A percentile compares a stretch with the other conserved stretches of the same genome.
Conservation (phyloP, 2,113 vertebrate species). For the Campylomormyrus numenius region DNA sequence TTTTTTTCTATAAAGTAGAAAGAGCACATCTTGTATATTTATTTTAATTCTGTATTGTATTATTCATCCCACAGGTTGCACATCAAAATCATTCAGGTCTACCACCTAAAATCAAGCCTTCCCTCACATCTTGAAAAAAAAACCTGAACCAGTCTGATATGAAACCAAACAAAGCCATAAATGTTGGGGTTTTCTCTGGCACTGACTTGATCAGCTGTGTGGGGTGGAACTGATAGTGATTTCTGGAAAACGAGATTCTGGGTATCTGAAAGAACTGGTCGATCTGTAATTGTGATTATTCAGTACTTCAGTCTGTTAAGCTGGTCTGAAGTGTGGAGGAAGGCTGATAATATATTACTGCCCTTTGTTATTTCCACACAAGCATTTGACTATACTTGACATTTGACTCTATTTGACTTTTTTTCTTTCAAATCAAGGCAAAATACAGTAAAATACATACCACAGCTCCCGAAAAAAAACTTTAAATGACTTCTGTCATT, state of each 20-base stretch:
- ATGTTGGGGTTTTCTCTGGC: conserved; percentile 17
- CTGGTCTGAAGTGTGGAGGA: neutral
- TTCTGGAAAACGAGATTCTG: neutral
- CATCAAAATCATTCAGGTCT: conserved; percentile 44
- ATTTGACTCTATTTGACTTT: neutral
- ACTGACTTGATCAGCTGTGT: neutral
- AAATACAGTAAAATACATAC: neutral
- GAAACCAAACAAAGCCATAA: conserved; percentile 27
- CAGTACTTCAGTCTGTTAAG: neutral
- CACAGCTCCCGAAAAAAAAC: neutral
- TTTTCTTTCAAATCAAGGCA: neutral
- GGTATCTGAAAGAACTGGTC: neutral
- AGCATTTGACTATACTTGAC: neutral
- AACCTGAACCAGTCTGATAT: conserved; percentile 22
- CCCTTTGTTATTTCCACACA: neutral
- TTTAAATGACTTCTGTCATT: neutral
- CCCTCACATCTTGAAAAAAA: conserved; percentile 36
- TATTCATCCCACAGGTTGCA: conserved; percentile 45
- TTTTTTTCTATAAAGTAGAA: neutral
- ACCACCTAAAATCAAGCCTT: conserved; percentile 40
- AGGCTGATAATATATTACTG: neutral
- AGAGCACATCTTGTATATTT: conserved; percentile 3
- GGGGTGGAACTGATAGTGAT: neutral
- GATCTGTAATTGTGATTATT: neutral
- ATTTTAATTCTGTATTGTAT: conserved; percentile 19